These are phyloP conservation scores for Dissostichus mawsoni DNA, from an alignment of 2,113 vertebrate species.

Conservation along the genomic window DNA sequence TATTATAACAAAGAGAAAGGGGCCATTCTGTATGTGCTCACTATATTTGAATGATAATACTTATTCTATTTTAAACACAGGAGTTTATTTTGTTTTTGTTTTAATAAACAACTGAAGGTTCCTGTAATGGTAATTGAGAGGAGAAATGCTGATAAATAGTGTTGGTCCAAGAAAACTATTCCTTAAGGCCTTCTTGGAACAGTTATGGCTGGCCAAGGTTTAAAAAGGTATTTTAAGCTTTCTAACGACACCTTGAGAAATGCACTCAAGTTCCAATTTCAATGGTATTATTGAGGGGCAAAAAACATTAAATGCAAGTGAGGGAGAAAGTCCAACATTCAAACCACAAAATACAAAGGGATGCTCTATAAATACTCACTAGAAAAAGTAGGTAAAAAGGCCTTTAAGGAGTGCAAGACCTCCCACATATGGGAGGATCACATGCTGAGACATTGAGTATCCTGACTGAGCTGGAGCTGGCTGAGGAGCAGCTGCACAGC, in stretches of 20 bases:
- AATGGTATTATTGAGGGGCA: too few relatives aligned
- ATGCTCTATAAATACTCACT: too few relatives aligned
- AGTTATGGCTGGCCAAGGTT: not conserved
- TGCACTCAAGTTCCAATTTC: not conserved
- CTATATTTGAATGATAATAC: not conserved
- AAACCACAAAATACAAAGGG: not conserved
- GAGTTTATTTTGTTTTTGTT: not conserved
- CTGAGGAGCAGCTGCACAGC: slow-evolving; percentile 64
- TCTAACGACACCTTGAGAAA: slow-evolving; percentile 4
- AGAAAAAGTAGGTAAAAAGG: slow-evolving; percentile 5
- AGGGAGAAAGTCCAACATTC: not conserved
- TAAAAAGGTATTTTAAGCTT: slow-evolving; percentile 7
- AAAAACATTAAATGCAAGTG: not conserved
- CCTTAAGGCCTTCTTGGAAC: not conserved
- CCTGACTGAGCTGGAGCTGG: slow-evolving; percentile 33
- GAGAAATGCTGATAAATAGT: not conserved
- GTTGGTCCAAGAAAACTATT: not conserved
- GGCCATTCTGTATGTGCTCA: not conserved
- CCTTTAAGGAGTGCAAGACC: slow-evolving; percentile 23
- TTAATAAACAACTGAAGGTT: not conserved
- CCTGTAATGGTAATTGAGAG: not conserved
- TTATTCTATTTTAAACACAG: not conserved
- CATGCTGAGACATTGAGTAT: slow-evolving; percentile 34
- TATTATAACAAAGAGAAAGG: not conserved
- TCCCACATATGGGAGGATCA: slow-evolving; percentile 8